Evolutionary conservation across 2,113 vertebrate species (phyloP).

Genomic region (Castor canadensis): DNA sequence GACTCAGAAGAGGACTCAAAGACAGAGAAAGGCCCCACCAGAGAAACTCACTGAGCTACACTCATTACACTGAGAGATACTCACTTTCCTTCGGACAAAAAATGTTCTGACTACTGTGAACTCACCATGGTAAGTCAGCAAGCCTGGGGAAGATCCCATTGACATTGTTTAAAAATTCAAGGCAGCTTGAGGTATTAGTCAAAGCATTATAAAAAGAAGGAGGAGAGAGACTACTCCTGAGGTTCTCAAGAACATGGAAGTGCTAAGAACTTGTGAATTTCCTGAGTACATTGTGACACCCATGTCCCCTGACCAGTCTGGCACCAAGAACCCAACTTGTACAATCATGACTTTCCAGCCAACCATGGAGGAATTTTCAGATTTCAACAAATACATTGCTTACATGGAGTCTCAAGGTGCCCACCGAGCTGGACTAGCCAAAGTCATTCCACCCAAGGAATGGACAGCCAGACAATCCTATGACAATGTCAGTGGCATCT

Average conservation of each 20-base stretch:
- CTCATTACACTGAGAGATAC: no score
- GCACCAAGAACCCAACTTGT: conserved; percentile 52
- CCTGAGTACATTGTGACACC: background rate
- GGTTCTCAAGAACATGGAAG: background rate
- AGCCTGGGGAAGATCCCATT: no score
- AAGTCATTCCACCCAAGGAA: conserved; percentile 59
- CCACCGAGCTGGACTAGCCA: conserved; percentile 67
- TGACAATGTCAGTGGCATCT: background rate
- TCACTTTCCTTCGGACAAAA: no score
- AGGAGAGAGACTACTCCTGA: no score
- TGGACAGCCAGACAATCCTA: conserved; percentile 63
- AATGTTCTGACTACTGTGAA: background rate
- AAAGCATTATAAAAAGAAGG: no score
- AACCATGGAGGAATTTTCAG: conserved; percentile 64
- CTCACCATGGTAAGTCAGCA: background rate
- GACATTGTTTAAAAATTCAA: no score
- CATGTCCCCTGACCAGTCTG: background rate
- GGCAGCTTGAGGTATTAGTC: no score
- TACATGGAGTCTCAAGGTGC: conserved; percentile 73
- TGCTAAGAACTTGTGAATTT: background rate
- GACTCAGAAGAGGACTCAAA: no score
- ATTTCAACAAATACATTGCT: conserved; percentile 69
- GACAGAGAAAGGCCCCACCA: no score
- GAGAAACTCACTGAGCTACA: no score
- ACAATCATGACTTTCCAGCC: conserved; percentile 72